These are phyloP conservation scores for Gavialis gangeticus DNA, from an alignment of 2,113 vertebrate species.

Conservation along the genomic window DNA sequence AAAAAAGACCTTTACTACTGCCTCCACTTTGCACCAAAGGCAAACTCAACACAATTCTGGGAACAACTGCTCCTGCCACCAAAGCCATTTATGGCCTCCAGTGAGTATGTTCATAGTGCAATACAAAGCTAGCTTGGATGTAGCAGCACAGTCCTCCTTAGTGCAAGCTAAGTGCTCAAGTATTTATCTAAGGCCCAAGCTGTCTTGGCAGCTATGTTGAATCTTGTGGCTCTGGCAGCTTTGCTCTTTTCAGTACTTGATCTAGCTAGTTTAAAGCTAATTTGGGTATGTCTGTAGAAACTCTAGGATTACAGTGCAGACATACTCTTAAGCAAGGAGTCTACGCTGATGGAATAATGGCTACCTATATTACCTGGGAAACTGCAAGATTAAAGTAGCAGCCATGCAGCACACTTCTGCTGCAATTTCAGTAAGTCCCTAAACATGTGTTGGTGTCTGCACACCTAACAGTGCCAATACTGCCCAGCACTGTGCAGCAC, in stretches of 20 bases:
- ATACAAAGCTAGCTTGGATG: no score
- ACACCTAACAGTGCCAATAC: no score
- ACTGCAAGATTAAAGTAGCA: no score
- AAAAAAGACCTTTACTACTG: constrained; percentile 14
- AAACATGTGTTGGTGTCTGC: no score
- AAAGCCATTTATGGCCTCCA: background rate
- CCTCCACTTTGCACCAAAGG: background rate
- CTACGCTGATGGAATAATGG: background rate
- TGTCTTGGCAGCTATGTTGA: background rate
- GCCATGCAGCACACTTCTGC: no score
- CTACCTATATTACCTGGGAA: background rate
- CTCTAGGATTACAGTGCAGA: background rate
- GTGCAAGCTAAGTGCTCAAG: background rate
- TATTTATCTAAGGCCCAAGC: background rate
- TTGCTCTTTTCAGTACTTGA: background rate
- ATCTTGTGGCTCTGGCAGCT: background rate
- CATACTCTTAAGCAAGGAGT: background rate
- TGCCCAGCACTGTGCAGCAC: no score
- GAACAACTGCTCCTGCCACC: background rate
- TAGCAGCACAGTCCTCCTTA: no score
- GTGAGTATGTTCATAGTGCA: background rate
- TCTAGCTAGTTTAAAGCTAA: background rate
- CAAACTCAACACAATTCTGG: background rate
- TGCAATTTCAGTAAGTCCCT: no score
- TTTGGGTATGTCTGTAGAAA: background rate